Base-by-base conservation (phyloP, 2,113 vertebrate genomes). In the Callipepla squamata region DNA sequence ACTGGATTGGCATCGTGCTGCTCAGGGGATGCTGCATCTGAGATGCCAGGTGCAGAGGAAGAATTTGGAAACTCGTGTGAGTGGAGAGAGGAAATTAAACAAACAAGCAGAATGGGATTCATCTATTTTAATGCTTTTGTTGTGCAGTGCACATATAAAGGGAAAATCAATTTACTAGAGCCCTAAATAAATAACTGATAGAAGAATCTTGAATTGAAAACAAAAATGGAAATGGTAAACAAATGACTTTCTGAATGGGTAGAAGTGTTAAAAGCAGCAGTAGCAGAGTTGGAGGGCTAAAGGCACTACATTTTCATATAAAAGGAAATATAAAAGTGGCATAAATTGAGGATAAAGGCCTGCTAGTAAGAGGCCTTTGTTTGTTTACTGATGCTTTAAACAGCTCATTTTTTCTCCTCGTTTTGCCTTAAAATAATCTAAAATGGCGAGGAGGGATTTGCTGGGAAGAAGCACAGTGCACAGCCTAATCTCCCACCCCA, bases 91-190 rank as follows among this genome's bases (percentile, higher is more conserved):
- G n/a, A 83, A 85, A 70, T 40, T 44, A 95, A 86, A 90, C 20
- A 53, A 89, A 94, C 8, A 15, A 53, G 62, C 34, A 85, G 58
- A 44, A 88, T 36, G 67, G 47, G 42, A 62, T 90, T 92, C 13
- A 58, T 69, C 34, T 61, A 5, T 65, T 80, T 85, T 79, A 82
- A 89, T 87, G 62, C 23, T 83, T 91, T 59, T 77, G 75, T 74
- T 68, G 61, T 26, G 42, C 65, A 34, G 67, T 7, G 67, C 57
- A 58, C 80, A 58, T 36, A 40, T 61, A 80, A 87, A 53, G 61
- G 68, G 80, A 91, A 95, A 96, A 94, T 91, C 95, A 94, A 94
- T 97, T 96, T 96, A 32, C 85, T 79, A 65, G 65, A 85, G 53
- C 48, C 65, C 68, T 74, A 70, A 95, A 85, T 84, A 96, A 96